These are phyloP conservation scores for Physella acuta DNA, from an alignment of 1,140 invertebrate genomes.

Conservation along the genomic window DNA sequence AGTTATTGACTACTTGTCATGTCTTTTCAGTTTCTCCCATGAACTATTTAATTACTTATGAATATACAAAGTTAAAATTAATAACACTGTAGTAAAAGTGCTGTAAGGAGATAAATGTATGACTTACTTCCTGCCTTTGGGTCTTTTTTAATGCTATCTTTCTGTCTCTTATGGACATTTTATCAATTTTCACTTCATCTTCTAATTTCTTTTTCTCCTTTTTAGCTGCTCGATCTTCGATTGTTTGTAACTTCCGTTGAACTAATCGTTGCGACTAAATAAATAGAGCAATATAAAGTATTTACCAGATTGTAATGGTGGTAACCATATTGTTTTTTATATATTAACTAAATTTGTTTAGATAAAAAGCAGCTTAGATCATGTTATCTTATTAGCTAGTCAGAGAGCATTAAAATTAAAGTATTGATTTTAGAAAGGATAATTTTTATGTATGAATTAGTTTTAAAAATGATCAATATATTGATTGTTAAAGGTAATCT, in stretches of 20 bases:
- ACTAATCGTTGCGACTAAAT: constrained; percentile 40
- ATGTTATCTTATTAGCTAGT: background rate
- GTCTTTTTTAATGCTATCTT: constrained; percentile 39
- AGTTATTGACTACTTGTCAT: background rate
- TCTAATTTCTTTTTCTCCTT: constrained; percentile 30
- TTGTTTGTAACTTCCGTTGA: constrained; percentile 37
- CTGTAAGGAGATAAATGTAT: background rate
- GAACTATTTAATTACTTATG: too few species aligned
- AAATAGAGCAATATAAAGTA: background rate
- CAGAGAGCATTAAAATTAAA: background rate
- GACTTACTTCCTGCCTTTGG: constrained; percentile 45
- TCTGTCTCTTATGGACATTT: constrained; percentile 34
- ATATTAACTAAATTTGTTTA: background rate
- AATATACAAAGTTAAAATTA: too few species aligned
- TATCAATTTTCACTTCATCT: constrained; percentile 27
- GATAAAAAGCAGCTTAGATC: background rate
- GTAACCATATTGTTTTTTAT: background rate
- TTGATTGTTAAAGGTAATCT: too few species aligned
- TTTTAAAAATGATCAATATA: too few species aligned
- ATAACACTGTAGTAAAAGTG: too few species aligned
- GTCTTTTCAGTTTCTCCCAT: background rate
- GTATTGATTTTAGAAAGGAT: background rate
- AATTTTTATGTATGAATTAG: background rate
- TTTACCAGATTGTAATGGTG: background rate
- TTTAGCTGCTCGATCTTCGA: constrained; percentile 32